Percentiles rank a stretch among this genome's conserved stretches.
phyloP scores from a whole-genome alignment of 1,140 invertebrate genomes.

The Rhynchophorus ferrugineus region DNA sequence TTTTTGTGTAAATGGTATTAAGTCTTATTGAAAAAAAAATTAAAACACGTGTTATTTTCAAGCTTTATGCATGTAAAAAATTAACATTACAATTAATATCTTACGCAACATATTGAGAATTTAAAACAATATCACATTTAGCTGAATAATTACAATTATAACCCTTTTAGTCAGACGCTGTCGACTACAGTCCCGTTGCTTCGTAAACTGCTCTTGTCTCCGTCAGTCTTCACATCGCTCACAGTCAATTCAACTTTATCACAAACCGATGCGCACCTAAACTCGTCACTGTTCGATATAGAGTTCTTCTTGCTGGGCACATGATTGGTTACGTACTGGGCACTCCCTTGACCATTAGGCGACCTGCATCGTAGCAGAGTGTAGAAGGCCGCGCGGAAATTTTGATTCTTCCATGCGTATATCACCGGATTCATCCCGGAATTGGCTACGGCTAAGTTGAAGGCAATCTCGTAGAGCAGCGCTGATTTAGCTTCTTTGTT shows the following conservation, averaged over 20 bases:
- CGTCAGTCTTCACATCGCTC: neutral
- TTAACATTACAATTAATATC: neutral
- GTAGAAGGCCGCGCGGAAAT: slow-evolving; percentile 60
- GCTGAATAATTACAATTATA: neutral
- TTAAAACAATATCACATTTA: neutral
- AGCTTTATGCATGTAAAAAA: neutral
- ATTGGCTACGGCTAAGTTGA: slow-evolving; percentile 64
- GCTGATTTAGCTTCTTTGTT: slow-evolving; percentile 43
- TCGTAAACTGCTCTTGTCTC: neutral
- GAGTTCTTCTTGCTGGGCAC: slow-evolving; percentile 32
- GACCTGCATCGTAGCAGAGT: slow-evolving; percentile 55
- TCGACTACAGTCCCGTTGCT: neutral
- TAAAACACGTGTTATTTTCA: neutral
- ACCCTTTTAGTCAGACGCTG: neutral
- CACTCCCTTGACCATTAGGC: slow-evolving; percentile 34
- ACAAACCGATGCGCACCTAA: neutral
- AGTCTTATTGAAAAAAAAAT: too few species aligned
- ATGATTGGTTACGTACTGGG: slow-evolving; percentile 37
- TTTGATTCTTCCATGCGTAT: slow-evolving; percentile 73
- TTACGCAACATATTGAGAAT: neutral
- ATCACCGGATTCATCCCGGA: slow-evolving; percentile 71
- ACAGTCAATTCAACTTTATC: neutral
- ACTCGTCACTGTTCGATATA: slow-evolving; percentile 13
- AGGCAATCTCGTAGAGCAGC: slow-evolving; percentile 57
- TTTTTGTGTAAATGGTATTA: too few species aligned